Conservation (phyloP, 2,888 invertebrate species). For the Zygaena filipendulae region DNA sequence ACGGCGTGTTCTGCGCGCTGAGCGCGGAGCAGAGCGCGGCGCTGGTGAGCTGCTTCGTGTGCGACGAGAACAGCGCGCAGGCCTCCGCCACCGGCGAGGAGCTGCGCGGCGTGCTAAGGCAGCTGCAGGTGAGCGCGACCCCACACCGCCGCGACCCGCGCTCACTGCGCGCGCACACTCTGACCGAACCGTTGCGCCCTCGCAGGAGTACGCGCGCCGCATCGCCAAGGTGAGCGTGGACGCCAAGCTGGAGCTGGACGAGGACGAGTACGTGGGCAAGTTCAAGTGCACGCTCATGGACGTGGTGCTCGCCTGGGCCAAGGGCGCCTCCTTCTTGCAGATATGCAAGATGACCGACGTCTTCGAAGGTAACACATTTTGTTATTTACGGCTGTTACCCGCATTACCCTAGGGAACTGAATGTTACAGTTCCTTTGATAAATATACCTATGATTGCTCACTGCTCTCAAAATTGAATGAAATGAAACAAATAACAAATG, state of each 20-base stretch:
- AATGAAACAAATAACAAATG: too few relatives aligned
- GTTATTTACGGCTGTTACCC: too few relatives aligned
- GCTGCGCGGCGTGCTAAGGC: conserved; percentile 86
- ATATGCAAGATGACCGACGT: conserved; percentile 97
- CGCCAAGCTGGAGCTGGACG: conserved; percentile 87
- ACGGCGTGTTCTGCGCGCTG: conserved; percentile 92
- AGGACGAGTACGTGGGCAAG: conserved; percentile 89
- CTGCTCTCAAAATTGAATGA: conserved; percentile 4
- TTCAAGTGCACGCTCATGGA: conserved; percentile 98
- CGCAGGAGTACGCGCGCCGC: conserved; percentile 87
- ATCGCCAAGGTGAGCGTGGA: conserved; percentile 91
- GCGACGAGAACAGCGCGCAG: conserved; percentile 90
- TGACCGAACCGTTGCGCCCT: too few relatives aligned
- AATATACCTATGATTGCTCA: too few relatives aligned
- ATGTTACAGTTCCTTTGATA: background rate
- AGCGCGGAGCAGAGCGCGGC: conserved; percentile 85
- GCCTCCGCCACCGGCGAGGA: conserved; percentile 84
- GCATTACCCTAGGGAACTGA: background rate
- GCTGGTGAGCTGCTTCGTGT: conserved; percentile 90
- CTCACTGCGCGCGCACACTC: background rate
- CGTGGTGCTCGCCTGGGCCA: conserved; percentile 95
- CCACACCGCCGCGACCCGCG: too few relatives aligned
- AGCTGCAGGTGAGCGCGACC: conserved; percentile 77
- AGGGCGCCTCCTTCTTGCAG: conserved; percentile 90
- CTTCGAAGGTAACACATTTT: conserved; percentile 93